Evolutionary conservation across 2,888 invertebrate genomes (phyloP).

Genomic region (Ethmia dodecea): DNA sequence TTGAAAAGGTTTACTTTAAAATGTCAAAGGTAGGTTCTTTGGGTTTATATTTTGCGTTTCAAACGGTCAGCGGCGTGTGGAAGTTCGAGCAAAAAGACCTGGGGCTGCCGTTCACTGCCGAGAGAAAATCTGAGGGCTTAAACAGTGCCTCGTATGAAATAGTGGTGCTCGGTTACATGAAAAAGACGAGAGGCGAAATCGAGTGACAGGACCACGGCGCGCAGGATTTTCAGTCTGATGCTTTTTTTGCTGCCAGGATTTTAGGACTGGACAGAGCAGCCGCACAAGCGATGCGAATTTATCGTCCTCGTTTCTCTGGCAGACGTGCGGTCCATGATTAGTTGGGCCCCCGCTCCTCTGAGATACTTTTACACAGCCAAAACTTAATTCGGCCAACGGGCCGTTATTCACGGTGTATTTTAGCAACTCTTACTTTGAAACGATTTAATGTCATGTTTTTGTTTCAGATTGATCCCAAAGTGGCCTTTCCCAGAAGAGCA

Average conservation of each 20-base stretch:
- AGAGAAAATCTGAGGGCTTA: constrained; percentile 76
- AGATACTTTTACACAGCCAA: not conserved
- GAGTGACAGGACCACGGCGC: constrained; percentile 71
- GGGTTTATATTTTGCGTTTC: constrained; percentile 76
- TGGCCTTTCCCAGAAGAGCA: constrained; percentile 99
- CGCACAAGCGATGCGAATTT: constrained; percentile 56
- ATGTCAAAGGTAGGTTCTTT: constrained; percentile 74
- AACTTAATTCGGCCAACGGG: not conserved
- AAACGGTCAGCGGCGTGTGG: constrained; percentile 68
- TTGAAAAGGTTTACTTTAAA: constrained; percentile 69
- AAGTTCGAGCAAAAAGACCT: constrained; percentile 64
- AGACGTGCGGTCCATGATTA: constrained; percentile 61
- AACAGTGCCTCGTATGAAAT: constrained; percentile 76
- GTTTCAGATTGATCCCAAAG: constrained; percentile 99
- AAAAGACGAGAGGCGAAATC: constrained; percentile 76
- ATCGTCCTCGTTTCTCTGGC: constrained; percentile 46
- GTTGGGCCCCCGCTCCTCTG: constrained; percentile 30
- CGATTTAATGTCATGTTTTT: constrained; percentile 34
- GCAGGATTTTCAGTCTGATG: constrained; percentile 67
- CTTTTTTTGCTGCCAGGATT: constrained; percentile 66
- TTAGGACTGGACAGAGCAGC: constrained; percentile 54
- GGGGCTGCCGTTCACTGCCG: constrained; percentile 58
- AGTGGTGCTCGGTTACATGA: constrained; percentile 75
- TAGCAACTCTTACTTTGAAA: not conserved
- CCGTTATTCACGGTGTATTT: not conserved